Evolutionary conservation across 2,797 vertebrate genomes (phyloP).

Genomic region (Lacerta viridis): DNA sequence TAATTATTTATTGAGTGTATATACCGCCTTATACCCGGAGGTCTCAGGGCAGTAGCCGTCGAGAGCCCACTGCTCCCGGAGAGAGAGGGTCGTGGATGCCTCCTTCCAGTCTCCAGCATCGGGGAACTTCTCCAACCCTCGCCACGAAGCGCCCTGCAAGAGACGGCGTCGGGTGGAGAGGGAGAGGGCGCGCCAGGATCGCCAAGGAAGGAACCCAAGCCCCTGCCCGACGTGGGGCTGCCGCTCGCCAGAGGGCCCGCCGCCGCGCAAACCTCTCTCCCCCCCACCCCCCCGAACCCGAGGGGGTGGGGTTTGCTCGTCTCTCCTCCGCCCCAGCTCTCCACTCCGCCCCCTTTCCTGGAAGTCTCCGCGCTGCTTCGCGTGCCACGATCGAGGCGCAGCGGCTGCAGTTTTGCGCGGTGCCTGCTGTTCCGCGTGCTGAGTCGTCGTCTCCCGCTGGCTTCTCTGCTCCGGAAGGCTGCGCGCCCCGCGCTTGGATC

Average conservation of each 20-base stretch:
- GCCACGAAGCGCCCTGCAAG: background rate
- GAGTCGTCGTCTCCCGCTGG: background rate
- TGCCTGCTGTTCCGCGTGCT: background rate
- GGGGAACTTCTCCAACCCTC: background rate
- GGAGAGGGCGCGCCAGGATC: background rate
- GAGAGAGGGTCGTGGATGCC: too few species aligned
- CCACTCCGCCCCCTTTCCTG: conserved; percentile 11
- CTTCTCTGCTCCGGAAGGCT: background rate
- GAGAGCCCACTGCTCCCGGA: too few species aligned
- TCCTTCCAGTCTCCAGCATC: background rate
- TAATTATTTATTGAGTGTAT: too few species aligned
- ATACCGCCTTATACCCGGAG: too few species aligned
- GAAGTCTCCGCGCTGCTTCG: conserved; percentile 17
- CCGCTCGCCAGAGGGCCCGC: background rate
- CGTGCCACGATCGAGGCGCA: background rate
- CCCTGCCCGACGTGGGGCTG: background rate
- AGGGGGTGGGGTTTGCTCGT: background rate
- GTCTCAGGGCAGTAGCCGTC: too few species aligned
- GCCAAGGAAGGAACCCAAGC: background rate
- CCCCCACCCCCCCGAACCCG: rapidly evolving
- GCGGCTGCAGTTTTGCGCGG: too few species aligned
- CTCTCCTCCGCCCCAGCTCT: background rate
- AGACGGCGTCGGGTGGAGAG: background rate
- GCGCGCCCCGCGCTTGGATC: background rate
- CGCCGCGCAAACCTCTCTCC: background rate